Evolutionary conservation across 2,113 vertebrate species (phyloP).

Genomic region (Austrofundulus limnaeus): DNA sequence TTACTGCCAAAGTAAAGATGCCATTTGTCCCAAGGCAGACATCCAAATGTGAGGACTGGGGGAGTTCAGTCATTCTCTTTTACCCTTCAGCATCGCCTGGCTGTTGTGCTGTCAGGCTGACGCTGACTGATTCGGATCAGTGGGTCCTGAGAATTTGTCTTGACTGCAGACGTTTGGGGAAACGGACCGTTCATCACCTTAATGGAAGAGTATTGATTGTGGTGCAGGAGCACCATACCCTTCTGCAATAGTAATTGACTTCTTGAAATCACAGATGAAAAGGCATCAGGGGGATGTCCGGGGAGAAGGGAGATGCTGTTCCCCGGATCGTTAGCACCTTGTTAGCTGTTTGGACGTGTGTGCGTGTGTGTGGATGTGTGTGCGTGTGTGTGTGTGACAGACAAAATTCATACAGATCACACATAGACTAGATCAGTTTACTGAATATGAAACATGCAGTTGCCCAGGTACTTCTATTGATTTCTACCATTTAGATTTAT

Average conservation of each 20-base stretch:
- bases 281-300: constrained; percentile 48
- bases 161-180: constrained; percentile 61
- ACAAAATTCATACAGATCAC: constrained; percentile 1
- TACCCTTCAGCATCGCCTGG: constrained; percentile 33
- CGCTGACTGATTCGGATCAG: constrained; percentile 68
- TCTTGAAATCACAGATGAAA: constrained; percentile 64
- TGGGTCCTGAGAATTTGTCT: constrained; percentile 66
- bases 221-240: constrained; percentile 57
- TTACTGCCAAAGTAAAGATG: background rate
- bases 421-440: constrained; percentile 5
- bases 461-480: background rate
- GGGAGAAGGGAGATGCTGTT: constrained; percentile 34
- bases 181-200: constrained; percentile 75
- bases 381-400: background rate
- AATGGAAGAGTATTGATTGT: constrained; percentile 78
- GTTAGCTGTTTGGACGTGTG: constrained; percentile 26
- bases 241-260: constrained; percentile 76
- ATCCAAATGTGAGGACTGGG: constrained; percentile 3
- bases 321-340: constrained; percentile 35
- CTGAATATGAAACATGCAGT: background rate
- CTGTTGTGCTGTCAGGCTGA: constrained; percentile 45
- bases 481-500: background rate
- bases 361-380: constrained; percentile 2
- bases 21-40: background rate
- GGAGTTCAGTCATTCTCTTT: constrained; percentile 39